Evolutionary conservation across 2,888 invertebrate species (phyloP).

Genomic region (Strigamia maritima): DNA sequence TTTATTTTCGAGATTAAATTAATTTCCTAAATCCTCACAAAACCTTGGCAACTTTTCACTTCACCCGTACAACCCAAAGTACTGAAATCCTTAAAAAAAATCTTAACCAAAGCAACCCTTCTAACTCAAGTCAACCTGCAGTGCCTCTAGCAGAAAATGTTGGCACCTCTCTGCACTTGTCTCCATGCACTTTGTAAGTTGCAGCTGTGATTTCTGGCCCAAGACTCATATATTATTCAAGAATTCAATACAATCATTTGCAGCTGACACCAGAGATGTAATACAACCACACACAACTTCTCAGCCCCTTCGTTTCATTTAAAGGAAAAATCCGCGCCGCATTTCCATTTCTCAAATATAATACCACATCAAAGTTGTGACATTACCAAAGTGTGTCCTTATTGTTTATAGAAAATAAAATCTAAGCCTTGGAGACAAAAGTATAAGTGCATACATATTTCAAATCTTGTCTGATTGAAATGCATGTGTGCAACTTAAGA

Average conservation of each 20-base stretch:
- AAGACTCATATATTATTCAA: background rate
- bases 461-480: background rate
- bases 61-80: too few species aligned
- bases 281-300: background rate
- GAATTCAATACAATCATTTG: constrained; percentile 20
- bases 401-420: background rate
- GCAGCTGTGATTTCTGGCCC: constrained; percentile 10
- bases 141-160: background rate
- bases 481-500: constrained; percentile 8
- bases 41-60: too few species aligned
- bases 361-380: background rate
- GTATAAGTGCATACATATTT: background rate
- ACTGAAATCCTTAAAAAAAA: background rate
- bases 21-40: too few species aligned
- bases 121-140: background rate
- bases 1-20: too few species aligned
- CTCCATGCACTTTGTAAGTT: background rate
- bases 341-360: background rate
- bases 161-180: background rate
- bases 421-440: background rate
- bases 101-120: background rate
- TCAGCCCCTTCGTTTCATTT: background rate
- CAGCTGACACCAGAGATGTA: constrained; percentile 19
- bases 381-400: background rate
- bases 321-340: background rate